A percentile compares a stretch with the other conserved stretches of the same genome.
Conservation (phyloP, 2,113 vertebrate species). For the Alethe diademata region DNA sequence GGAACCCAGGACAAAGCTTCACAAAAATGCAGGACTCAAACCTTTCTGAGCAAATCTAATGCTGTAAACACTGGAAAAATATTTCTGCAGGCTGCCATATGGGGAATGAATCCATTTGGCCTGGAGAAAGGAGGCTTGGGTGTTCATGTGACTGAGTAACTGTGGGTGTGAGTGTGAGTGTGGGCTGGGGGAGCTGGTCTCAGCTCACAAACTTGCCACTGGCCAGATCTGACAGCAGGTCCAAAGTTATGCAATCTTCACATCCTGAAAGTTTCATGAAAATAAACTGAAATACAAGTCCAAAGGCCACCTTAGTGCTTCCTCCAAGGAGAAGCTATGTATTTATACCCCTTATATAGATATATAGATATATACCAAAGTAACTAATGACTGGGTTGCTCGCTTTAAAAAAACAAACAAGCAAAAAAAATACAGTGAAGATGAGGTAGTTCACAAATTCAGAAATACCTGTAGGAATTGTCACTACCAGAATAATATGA, state of each 20-base stretch:
- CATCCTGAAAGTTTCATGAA: background rate
- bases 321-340: background rate
- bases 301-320: background rate
- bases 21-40: background rate
- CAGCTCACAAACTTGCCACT: background rate
- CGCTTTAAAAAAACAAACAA: background rate
- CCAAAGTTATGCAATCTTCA: background rate
- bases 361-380: background rate
- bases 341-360: background rate
- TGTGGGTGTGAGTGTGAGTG: background rate
- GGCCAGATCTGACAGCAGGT: background rate
- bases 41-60: background rate
- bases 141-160: background rate
- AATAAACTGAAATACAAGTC: background rate
- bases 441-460: background rate
- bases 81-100: background rate
- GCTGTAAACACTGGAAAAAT: background rate
- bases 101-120: background rate
- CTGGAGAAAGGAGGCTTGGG: rapidly evolving
- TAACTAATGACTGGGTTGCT: background rate
- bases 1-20: background rate
- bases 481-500: slow-evolving; percentile 18
- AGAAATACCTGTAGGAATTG: background rate
- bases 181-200: background rate
- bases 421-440: background rate